Percentiles rank a stretch among this genome's conserved stretches.
These are phyloP conservation scores for Sipha flava DNA, from an alignment of 1,140 invertebrate species.

Conservation along the genomic window DNA sequence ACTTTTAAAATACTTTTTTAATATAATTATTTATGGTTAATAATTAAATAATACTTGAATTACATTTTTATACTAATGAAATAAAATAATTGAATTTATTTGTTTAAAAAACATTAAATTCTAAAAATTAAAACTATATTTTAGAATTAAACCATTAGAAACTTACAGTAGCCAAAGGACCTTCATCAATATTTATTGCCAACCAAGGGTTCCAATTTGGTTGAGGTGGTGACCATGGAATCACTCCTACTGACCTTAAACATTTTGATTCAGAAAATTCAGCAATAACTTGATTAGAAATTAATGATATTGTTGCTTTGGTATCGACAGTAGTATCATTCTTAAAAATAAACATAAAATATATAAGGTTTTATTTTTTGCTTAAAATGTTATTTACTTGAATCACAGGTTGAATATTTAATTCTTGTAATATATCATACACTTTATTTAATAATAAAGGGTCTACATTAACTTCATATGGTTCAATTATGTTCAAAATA, in stretches of 20 bases:
- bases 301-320: slow-evolving; percentile 48
- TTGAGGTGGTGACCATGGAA: slow-evolving; percentile 90
- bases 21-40: too few species aligned
- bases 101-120: too few species aligned
- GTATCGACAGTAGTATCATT: slow-evolving; percentile 1
- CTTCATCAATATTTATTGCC: slow-evolving; percentile 89
- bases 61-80: too few species aligned
- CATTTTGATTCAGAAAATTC: slow-evolving; percentile 52
- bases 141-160: background rate
- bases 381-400: background rate
- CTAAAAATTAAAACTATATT: too few species aligned
- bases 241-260: slow-evolving; percentile 57
- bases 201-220: slow-evolving; percentile 96
- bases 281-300: slow-evolving; percentile 53
- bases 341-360: background rate
- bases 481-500: slow-evolving; percentile 59
- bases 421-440: slow-evolving; percentile 52
- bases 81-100: too few species aligned
- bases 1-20: too few species aligned
- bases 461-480: slow-evolving; percentile 68
- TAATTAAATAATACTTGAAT: too few species aligned
- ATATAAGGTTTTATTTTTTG: background rate
- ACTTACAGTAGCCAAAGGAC: slow-evolving; percentile 65
- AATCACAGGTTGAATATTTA: slow-evolving; percentile 50
- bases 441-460: slow-evolving; percentile 59